Evolutionary conservation across 2,113 vertebrate genomes (phyloP).

Genomic region (Sciurus niger): DNA sequence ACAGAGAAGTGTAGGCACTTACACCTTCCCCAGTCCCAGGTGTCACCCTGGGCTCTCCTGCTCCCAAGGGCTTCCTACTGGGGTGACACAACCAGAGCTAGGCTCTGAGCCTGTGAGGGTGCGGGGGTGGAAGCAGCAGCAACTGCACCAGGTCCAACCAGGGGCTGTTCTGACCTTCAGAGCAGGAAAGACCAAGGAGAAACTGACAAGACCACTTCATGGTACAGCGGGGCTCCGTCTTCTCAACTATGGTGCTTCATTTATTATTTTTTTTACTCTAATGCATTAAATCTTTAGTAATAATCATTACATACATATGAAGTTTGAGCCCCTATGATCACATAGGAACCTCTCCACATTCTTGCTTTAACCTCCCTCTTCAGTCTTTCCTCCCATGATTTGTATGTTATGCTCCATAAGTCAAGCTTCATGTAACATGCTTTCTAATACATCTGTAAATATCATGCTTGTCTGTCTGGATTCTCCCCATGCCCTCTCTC

Average conservation of each 20-base stretch:
- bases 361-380: neutral
- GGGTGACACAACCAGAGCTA: neutral
- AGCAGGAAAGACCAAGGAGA: neutral
- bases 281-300: neutral
- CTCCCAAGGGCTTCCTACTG: neutral
- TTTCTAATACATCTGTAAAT: neutral
- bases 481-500: neutral
- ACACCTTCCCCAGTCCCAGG: neutral
- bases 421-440: neutral
- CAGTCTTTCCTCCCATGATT: neutral
- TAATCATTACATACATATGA: neutral
- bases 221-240: neutral
- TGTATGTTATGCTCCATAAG: neutral
- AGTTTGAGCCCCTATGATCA: neutral
- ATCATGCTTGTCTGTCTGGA: neutral
- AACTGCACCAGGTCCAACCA: neutral
- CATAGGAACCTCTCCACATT: neutral
- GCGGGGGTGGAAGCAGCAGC: neutral
- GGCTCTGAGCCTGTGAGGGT: neutral
- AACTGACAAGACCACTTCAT: neutral
- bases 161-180: neutral
- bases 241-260: neutral
- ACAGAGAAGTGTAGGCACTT: neutral
- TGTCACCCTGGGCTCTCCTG: neutral
- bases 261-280: neutral